A percentile compares a stretch with the other conserved stretches of the same genome.
These are phyloP conservation scores for Silurus meridionalis DNA, from an alignment of 2,113 vertebrate genomes.

Conservation along the genomic window DNA sequence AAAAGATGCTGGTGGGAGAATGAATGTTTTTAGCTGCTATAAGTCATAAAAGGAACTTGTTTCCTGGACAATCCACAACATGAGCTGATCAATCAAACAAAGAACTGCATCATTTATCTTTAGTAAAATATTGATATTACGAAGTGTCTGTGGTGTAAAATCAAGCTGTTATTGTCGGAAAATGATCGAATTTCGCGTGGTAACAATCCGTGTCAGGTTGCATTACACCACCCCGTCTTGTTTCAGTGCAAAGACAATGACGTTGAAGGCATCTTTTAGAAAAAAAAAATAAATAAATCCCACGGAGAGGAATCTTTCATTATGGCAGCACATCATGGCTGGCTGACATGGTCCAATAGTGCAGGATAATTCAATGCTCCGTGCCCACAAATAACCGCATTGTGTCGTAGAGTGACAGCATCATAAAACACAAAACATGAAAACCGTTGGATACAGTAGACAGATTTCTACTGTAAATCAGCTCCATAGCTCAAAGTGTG, in stretches of 20 bases:
- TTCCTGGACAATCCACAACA: background rate
- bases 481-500: background rate
- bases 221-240: background rate
- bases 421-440: background rate
- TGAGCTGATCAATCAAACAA: too few relatives aligned
- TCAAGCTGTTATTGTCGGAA: background rate
- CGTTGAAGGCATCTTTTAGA: background rate
- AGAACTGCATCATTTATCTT: too few relatives aligned
- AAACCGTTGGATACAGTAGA: background rate
- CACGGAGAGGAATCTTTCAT: background rate
- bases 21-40: background rate
- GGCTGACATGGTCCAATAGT: background rate
- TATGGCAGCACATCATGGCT: background rate
- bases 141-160: background rate
- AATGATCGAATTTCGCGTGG: background rate
- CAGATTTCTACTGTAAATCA: constrained; percentile 16
- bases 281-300: background rate
- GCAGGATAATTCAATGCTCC: background rate
- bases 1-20: background rate
- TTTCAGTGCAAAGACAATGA: background rate
- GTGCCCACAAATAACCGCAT: background rate
- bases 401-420: background rate
- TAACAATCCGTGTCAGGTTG: background rate
- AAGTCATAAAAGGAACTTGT: background rate
- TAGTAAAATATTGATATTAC: background rate